Evolutionary conservation across 2,797 vertebrate genomes (phyloP), one percentile per base, ranked within the genome.

Genomic region (Catamblyrhynchus diadema): DNA sequence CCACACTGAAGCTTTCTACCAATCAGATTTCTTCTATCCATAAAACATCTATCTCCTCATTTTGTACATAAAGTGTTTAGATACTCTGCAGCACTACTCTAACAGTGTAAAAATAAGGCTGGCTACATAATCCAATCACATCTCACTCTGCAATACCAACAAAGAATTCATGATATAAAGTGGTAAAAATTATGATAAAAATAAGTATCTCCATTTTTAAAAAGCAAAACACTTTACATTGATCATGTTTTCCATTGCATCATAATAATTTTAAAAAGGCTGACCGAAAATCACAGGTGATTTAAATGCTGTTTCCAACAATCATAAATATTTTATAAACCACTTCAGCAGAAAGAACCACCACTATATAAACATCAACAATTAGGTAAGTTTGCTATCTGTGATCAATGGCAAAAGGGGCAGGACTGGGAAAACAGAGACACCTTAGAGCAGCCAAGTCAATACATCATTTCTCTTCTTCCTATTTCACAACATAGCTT

Each of bases 311-410:
- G 23, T 90, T 93, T 84, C 42, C 47, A 95, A 21, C 24, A 92
- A 21, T 23, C 33, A 28, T 13, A 39, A 96, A 93, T 95, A 94
- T 87, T 93, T 94, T n/a, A 94, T 72, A 88, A 92, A 87, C 28
- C 60, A 60, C 56, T 94, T 88, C 6, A 59, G 57, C 8, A 86
- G 33, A 71, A 90, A 61, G 35, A 44, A 88, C 28, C 32, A 79
- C 18, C 69, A 74, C n/a, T 22, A 42, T 2, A 77, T 33, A 86
- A 95, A 87, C 17, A 81, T 44, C 81, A 85, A 70, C 54, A 79
- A 65, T 28, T 67, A 84, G 54, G 25, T 54, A 93, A 37, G 14
- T 65, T 77, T 67, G 66, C 54, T 45, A 15, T 62, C 59, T 77
- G 6, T 4, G 9, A 81, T 53, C 48, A 60, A 18, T 28, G 42